Evolutionary conservation across 30 jellyfish, hydroid and myxozoan species (phyloP), one percentile per base, ranked within the genome.

Genomic region (Nemopilema nomurai): DNA sequence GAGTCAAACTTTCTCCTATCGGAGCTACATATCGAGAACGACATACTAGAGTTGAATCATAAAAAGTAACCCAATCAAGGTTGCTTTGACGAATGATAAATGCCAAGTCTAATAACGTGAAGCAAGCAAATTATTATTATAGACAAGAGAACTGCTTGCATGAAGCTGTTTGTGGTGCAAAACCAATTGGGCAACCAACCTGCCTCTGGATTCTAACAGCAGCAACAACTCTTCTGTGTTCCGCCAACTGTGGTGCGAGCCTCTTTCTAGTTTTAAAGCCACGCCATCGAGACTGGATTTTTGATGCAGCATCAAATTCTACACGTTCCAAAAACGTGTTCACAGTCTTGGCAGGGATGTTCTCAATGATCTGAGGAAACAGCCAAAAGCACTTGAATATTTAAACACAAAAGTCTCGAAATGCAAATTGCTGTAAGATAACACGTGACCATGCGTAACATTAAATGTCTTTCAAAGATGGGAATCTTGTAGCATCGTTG

Each of bases 321-420:
- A 91, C 66, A 51, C 74, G 70, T 29, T 84, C 69, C 27, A 91
- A 80, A 64, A 91, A 91, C 67, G 41, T 74, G 32, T 74, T 67
- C 20, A 91, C 97, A 0, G 97, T 91, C 52, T 82, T 85, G 29
- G 97, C 97, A 20, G 97, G 97, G 33, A 91, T 85, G 49, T 74
- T 80, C 51, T 91, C 93, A 4, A 91, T 86, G 22, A 86, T 71
- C 97, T 91, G 28, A 20, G 53, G 57, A 41, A n/a, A n/a, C n/a
- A n/a, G n/a, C n/a, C n/a, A n/a, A n/a, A n/a, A n/a, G n/a, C n/a
- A n/a, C 16, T 4, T 8, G 30, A 69, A 69, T 22, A 25, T 21
- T 6, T 1, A 22, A 19, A 29, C 0, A 18, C 8, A 18, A 7
- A 74, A 32, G 16, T n/a, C 18, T 20, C 28, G 49, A n/a, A 30